phyloP scores from a whole-genome alignment of 2,888 invertebrate genomes.

The Boloria selene region DNA sequence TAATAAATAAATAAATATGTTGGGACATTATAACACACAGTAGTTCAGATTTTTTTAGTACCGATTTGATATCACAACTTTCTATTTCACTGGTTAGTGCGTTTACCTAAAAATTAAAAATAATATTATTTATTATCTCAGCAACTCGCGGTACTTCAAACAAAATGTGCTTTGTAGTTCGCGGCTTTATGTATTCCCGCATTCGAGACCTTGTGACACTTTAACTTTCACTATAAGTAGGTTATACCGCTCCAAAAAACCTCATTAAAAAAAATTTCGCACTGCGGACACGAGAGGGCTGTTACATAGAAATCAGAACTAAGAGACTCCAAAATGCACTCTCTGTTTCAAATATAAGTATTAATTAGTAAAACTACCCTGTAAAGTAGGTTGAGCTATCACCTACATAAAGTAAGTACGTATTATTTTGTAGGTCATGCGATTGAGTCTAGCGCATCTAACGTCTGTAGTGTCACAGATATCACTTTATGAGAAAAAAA shows the following conservation, averaged over 20 bases:
- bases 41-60: too few species aligned
- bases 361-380: constrained; percentile 22
- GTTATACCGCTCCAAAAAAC: constrained; percentile 22
- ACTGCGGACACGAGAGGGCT: constrained; percentile 23
- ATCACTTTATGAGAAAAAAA: too few species aligned
- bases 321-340: constrained; percentile 19
- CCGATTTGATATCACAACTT: too few species aligned
- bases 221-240: constrained; percentile 6
- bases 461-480: constrained; percentile 1
- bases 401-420: constrained; percentile 2
- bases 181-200: too few species aligned
- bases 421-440: constrained; percentile 7
- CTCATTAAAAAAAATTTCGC: constrained; percentile 30
- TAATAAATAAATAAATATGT: too few species aligned
- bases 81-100: too few species aligned
- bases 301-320: constrained; percentile 23
- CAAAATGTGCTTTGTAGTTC: too few species aligned
- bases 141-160: too few species aligned
- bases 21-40: too few species aligned
- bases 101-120: too few species aligned
- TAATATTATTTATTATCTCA: too few species aligned
- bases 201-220: constrained; percentile 14
- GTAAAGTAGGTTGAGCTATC: constrained; percentile 9
- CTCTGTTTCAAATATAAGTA: constrained; percentile 17
- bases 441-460: background rate